phyloP scores from a whole-genome alignment of 2,888 invertebrate species.

The Fissipunctia ypsillon region DNA sequence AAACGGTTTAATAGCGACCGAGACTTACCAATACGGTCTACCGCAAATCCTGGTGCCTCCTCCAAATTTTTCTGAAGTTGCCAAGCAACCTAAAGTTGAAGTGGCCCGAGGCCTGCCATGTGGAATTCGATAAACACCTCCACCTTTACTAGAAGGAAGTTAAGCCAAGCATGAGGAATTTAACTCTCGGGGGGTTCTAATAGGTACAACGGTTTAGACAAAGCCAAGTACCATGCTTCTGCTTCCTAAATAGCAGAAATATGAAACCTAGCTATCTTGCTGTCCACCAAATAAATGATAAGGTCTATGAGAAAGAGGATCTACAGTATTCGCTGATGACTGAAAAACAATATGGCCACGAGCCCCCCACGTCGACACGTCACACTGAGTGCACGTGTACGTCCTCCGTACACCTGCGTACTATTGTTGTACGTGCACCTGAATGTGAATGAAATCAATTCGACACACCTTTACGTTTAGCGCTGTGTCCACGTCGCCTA shows the following conservation, averaged over 20 bases:
- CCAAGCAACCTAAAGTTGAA: no score
- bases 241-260: not conserved
- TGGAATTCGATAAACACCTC: not conserved
- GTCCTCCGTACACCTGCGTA: conserved; percentile 36
- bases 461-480: conserved; percentile 41
- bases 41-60: not conserved
- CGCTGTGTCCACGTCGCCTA: conserved; percentile 9
- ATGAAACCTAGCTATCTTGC: not conserved
- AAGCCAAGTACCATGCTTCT: not conserved
- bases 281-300: not conserved
- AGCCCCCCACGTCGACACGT: conserved; percentile 22
- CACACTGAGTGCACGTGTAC: not conserved
- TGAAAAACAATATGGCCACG: conserved; percentile 12
- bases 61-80: not conserved
- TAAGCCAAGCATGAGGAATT: no score
- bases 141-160: not conserved
- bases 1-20: not conserved
- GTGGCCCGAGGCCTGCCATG: not conserved
- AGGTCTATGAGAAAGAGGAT: not conserved
- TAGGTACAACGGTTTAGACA: not conserved
- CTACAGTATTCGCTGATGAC: conserved; percentile 4
- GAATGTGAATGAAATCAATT: conserved; percentile 61
- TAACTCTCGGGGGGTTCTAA: not conserved
- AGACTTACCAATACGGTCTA: not conserved
- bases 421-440: conserved; percentile 51